phyloP scores from a whole-genome alignment of 1,140 invertebrate species.

The Plutomurus gul region DNA sequence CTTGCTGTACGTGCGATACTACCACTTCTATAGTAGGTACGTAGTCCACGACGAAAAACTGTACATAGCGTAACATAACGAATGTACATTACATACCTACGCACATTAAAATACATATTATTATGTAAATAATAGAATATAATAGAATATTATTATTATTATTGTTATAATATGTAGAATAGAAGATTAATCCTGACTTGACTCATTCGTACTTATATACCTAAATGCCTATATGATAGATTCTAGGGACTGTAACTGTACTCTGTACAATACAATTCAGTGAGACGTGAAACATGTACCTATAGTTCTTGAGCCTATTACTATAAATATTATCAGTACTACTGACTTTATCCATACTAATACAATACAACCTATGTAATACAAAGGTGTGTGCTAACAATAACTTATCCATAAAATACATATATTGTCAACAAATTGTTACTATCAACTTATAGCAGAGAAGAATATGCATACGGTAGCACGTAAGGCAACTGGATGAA shows the following conservation, averaged over 20 bases:
- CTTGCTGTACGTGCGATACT: background rate
- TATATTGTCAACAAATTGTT: too few species aligned
- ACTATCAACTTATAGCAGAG: too few species aligned
- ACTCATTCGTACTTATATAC: constrained; percentile 16
- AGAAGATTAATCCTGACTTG: background rate
- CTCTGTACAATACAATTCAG: constrained; percentile 16
- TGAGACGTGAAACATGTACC: constrained; percentile 15
- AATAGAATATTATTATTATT: background rate
- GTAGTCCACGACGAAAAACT: too few species aligned
- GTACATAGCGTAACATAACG: background rate
- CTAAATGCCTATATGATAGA: background rate
- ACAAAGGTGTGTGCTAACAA: too few species aligned
- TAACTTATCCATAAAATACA: too few species aligned
- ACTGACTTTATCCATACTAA: background rate
- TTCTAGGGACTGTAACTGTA: background rate
- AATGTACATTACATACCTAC: background rate
- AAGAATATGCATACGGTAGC: too few species aligned
- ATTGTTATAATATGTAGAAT: background rate
- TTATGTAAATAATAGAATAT: background rate
- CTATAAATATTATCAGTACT: background rate
- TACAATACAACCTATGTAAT: background rate
- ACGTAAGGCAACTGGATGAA: too few species aligned
- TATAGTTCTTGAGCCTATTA: background rate
- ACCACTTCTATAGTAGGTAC: background rate
- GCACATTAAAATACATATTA: background rate